Base-by-base conservation (phyloP, 1,140 invertebrate genomes). In the Grapholita molesta region DNA sequence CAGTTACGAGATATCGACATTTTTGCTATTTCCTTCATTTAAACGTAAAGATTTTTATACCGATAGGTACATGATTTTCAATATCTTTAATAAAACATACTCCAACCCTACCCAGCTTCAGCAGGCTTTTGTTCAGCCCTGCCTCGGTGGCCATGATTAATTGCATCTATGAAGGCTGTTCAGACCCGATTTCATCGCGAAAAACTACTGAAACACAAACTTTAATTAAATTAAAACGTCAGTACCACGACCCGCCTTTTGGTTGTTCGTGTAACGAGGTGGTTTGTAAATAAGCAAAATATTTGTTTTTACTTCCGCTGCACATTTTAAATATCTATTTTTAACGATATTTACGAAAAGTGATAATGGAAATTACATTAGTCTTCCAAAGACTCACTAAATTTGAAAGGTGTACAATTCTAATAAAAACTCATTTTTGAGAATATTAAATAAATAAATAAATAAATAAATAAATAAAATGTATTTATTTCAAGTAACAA, bases 91-190 rank as follows among this genome's bases (percentile, higher is more conserved):
- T n/a, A n/a, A 7, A 21, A 9, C 15, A 48, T 7, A 48, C 21
- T 21, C 67, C 76, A 77, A 66, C 77, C 77, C 77, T 78, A 77
- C 23, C 65, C 38, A 69, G 68, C 57, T 72, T 35, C 77, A 77
- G n/a, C 52, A 68, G 68, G 71, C 74, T 73, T 79, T 84, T 82
- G 83, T 83, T 72, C 79, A 73, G 71, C 71, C 67, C 70, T 72
- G 76, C 73, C 77, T 67, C n/a, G 69, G 35, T 72, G 71, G 73
- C 85, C 80, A 88, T 88, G 84, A 88, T 88, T 86, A 88, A 88
- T 88, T 70, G 73, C 78, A 74, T 84, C 82, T 83, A 85, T 82
- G 84, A 84, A 82, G 83, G 79, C 72, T 42, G 33, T 77, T 77
- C 70, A 76, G 69, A 69, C 35, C 70, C 74, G 69, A 74, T 74